These are phyloP conservation scores for Heterochromis multidens DNA, from an alignment of 2,113 vertebrate genomes.

Conservation along the genomic window DNA sequence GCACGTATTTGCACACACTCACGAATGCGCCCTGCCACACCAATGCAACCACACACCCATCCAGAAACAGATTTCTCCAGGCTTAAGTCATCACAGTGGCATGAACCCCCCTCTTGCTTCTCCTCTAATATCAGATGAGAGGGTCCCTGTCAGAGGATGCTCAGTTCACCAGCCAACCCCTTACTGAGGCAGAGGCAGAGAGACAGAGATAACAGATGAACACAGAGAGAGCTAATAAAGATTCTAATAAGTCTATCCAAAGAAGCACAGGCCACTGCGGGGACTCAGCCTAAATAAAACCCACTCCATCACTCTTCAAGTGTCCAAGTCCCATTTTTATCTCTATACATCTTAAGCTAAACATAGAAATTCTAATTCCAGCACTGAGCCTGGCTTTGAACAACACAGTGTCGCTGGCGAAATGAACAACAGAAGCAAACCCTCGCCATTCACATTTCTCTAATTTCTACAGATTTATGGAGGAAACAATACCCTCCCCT, in stretches of 20 bases:
- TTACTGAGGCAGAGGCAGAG: neutral
- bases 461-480: conserved; percentile 26
- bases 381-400: conserved; percentile 24
- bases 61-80: conserved; percentile 23
- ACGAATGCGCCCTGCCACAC: neutral
- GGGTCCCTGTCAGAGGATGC: conserved; percentile 55
- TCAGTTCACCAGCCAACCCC: conserved; percentile 27
- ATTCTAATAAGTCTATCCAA: conserved; percentile 21
- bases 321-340: conserved; percentile 19
- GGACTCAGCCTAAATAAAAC: conserved; percentile 40
- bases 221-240: conserved; percentile 33
- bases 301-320: conserved; percentile 26
- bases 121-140: conserved; percentile 39
- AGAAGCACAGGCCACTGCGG: neutral
- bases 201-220: conserved; percentile 14
- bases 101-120: neutral
- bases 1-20: neutral
- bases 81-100: conserved; percentile 46
- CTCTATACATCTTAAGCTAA: conserved; percentile 24
- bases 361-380: conserved; percentile 34
- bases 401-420: neutral
- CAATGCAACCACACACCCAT: neutral
- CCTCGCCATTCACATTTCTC: conserved; percentile 1
- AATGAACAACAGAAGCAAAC: conserved; percentile 6
- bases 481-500: conserved; percentile 24